Evolutionary conservation across 92 coral and sea anemone genomes (phyloP).

Genomic region (Phenganax subtilis): DNA sequence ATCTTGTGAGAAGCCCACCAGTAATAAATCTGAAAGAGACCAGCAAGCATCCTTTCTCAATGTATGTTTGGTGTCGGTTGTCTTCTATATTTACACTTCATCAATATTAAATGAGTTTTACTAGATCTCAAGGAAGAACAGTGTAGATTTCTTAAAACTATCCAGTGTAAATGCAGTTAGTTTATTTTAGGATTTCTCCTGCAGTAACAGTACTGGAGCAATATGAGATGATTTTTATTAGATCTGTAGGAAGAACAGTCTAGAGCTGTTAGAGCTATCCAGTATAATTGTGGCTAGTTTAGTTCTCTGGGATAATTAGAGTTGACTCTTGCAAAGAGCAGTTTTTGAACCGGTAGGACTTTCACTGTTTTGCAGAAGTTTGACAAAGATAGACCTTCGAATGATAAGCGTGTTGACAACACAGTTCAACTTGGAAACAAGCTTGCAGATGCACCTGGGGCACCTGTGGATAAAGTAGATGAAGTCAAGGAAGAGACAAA

Average conservation of each 20-base stretch:
- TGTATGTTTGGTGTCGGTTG: background rate
- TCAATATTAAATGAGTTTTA: background rate
- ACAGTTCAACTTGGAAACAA: conserved; percentile 19
- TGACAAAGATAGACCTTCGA: conserved; percentile 13
- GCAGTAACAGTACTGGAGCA: too few species aligned
- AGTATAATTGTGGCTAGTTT: too few species aligned
- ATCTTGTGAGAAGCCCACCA: conserved; percentile 38
- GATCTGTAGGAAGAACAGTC: too few species aligned
- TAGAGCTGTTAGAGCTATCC: background rate
- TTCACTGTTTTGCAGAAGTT: conserved; percentile 2
- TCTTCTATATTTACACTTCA: too few species aligned
- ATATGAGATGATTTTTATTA: too few species aligned
- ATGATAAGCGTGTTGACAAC: conserved; percentile 27
- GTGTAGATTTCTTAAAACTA: background rate
- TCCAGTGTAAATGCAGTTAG: background rate
- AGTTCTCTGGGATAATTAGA: background rate
- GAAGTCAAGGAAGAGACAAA: conserved; percentile 33
- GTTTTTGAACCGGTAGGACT: background rate
- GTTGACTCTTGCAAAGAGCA: background rate
- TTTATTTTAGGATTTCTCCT: background rate
- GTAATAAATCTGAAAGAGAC: conserved; percentile 38
- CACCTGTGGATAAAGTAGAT: conserved; percentile 28
- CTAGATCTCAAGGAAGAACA: background rate
- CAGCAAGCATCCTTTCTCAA: conserved; percentile 33
- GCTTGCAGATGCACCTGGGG: conserved; percentile 24